Evolutionary conservation across 2,113 vertebrate genomes (phyloP), one percentile per base, ranked within the genome.

Genomic region (Arizona elegans): DNA sequence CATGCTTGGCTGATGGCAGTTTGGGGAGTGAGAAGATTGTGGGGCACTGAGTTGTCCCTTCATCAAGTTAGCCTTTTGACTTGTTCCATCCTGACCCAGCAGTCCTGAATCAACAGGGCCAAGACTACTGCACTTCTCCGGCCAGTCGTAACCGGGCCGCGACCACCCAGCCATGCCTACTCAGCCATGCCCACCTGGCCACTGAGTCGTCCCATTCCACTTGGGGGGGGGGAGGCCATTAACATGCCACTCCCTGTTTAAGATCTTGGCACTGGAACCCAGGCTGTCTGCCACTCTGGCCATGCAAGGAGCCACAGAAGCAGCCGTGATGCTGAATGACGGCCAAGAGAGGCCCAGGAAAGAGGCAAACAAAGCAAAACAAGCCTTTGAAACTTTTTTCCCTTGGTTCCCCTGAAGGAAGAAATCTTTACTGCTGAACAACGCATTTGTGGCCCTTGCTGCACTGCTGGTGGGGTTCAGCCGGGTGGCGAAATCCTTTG

Each of bases 381-480:
- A 23, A 21, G 29, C 81, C 92, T 93, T 93, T 65, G 29, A 2
- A 11, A n/a, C 21, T 58, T 75, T 93, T 43, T 58, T n/a, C 70
- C 65, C 90, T 94, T 81, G 94, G 88, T 12, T 0, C 38, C 12
- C 85, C 1, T 58, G n/a, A 91, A 99, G 99, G 98, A 99, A 99
- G 97, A 99, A 97, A 95, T 98, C 98, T 52, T 95, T 99, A 95
- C 96, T 99, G 95, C 52, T 98, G 95, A 99, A 98, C 97, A 99
- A 99, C 2, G 0, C 96, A 56, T 99, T 99, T 62, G 97, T 99
- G 91, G 96, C 98, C 95, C 54, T 95, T 0, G 98, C 98, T 0
- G 97, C 98, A 0, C 9, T 97, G n/a, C 26, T 99, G 75, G 98
- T 98, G 9, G 96, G 98, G 50, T 97, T 96, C 21, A 99, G 99